phyloP scores from a whole-genome alignment of 2,797 vertebrate genomes.

The Crenuchus spilurus region DNA sequence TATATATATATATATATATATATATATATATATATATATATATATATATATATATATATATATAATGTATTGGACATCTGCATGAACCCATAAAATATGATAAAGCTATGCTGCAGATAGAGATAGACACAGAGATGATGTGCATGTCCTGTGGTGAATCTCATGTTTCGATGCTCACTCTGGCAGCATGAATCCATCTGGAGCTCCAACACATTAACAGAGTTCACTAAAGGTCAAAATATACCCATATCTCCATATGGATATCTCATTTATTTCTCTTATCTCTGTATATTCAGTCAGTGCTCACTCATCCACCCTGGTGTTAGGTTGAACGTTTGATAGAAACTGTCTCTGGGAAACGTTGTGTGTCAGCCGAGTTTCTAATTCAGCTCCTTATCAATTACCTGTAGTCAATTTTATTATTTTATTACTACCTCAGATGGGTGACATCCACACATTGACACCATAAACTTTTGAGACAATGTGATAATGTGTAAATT shows the following conservation, averaged over 20 bases:
- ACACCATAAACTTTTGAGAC: too few species aligned
- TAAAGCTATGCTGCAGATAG: too few species aligned
- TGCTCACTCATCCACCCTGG: not conserved
- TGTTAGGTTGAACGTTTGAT: constrained; percentile 52
- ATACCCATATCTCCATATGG: too few species aligned
- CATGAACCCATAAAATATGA: too few species aligned
- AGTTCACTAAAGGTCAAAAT: not conserved
- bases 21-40: too few species aligned
- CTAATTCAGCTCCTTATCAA: constrained; percentile 62
- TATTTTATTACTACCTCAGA: constrained; percentile 57
- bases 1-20: too few species aligned
- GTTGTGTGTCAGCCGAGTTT: constrained; percentile 55
- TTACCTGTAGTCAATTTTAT: constrained; percentile 58
- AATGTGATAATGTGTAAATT: too few species aligned
- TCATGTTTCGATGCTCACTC: not conserved
- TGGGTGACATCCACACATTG: not conserved
- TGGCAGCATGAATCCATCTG: not conserved
- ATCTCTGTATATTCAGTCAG: not conserved
- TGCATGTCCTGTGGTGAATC: not conserved
- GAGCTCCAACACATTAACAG: not conserved
- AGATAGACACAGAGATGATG: too few species aligned
- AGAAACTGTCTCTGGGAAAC: constrained; percentile 47
- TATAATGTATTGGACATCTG: too few species aligned
- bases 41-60: too few species aligned
- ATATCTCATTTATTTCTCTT: too few species aligned